Conservation (phyloP, 2,797 vertebrate species). For the Thaleichthys pacificus region DNA sequence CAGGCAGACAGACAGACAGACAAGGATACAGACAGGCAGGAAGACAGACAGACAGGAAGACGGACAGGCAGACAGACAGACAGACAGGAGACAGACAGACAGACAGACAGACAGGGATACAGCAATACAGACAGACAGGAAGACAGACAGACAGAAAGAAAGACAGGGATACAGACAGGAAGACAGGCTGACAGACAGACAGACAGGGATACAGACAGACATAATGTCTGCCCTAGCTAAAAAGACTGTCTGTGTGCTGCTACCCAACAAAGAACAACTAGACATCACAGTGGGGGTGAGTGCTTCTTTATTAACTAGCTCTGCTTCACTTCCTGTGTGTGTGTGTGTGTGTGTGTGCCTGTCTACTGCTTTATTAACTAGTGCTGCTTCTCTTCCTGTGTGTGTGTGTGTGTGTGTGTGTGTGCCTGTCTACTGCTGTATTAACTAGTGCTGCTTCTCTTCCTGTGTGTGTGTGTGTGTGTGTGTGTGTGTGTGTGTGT, state of each 20-base stretch:
- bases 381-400: background rate
- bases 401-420: background rate
- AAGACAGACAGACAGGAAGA: slow-evolving; percentile 5
- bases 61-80: background rate
- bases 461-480: background rate
- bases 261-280: slow-evolving; percentile 85
- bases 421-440: background rate
- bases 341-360: background rate
- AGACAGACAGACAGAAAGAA: slow-evolving; percentile 6
- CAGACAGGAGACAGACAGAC: background rate
- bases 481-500: background rate
- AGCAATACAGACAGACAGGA: too few species aligned
- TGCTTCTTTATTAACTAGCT: background rate
- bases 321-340: background rate
- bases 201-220: slow-evolving; percentile 18
- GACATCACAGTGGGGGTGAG: slow-evolving; percentile 81
- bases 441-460: too few species aligned
- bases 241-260: slow-evolving; percentile 82
- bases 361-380: slow-evolving; percentile 2
- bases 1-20: background rate
- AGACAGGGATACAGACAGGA: background rate
- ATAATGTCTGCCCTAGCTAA: slow-evolving; percentile 68
- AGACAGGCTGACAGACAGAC: background rate
- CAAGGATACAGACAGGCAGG: background rate
- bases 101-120: background rate